Percentiles rank a stretch among this genome's conserved stretches.
phyloP scores from a whole-genome alignment of 2,888 invertebrate genomes.

The Conus canariensis region DNA sequence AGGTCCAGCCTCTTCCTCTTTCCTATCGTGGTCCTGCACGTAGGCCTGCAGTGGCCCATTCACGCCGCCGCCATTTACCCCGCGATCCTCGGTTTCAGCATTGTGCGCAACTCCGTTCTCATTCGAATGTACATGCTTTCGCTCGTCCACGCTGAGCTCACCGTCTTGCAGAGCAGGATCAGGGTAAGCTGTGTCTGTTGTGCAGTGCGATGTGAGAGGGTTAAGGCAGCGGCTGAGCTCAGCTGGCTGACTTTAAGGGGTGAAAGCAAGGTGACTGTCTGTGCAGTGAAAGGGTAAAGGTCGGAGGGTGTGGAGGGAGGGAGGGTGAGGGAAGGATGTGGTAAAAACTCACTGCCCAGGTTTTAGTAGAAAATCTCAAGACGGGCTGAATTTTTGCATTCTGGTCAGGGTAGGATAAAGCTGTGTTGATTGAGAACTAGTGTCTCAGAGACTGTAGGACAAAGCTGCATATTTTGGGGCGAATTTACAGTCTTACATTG shows the following conservation, averaged over 20 bases:
- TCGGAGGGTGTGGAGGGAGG: not conserved
- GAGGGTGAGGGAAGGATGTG: not conserved
- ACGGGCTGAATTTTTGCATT: too few relatives aligned
- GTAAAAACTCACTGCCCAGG: too few relatives aligned
- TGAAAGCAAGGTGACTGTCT: too few relatives aligned
- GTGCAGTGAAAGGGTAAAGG: not conserved
- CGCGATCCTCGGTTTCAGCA: slow-evolving; percentile 5
- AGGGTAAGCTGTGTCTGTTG: not conserved
- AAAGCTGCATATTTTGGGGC: too few relatives aligned
- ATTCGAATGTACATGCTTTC: slow-evolving; percentile 18
- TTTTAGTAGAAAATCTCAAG: too few relatives aligned
- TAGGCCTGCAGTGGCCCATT: not conserved
- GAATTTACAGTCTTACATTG: too few relatives aligned
- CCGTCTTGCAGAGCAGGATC: not conserved
- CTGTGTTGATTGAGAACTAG: too few relatives aligned
- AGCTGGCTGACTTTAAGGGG: too few relatives aligned
- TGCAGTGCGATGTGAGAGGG: not conserved
- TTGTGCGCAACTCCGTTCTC: not conserved
- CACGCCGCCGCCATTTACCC: not conserved
- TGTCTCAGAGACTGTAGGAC: too few relatives aligned
- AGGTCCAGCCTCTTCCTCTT: not conserved
- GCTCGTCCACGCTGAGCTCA: not conserved
- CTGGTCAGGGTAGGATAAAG: too few relatives aligned
- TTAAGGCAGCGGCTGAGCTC: too few relatives aligned
- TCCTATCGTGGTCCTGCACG: not conserved